These are phyloP conservation scores for Urophycis tenuis DNA, from an alignment of 2,797 vertebrate species.

Conservation along the genomic window DNA sequence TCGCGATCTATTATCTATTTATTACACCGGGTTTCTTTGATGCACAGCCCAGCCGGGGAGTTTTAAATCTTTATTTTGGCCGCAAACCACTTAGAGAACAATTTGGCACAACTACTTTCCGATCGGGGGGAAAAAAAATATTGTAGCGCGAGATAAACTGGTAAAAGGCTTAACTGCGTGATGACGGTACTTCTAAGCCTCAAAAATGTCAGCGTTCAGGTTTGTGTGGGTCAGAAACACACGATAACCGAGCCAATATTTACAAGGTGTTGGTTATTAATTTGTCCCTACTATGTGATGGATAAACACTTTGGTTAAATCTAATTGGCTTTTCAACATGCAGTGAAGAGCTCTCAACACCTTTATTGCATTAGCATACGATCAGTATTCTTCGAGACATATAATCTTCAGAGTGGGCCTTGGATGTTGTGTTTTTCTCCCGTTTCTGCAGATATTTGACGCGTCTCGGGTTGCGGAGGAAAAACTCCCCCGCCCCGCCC, in stretches of 20 bases:
- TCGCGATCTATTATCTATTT: not conserved
- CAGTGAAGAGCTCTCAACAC: constrained; percentile 6
- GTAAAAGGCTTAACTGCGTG: not conserved
- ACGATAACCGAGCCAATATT: constrained; percentile 40
- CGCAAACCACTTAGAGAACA: not conserved
- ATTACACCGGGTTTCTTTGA: not conserved
- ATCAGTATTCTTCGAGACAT: not conserved
- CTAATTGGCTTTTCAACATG: constrained; percentile 12
- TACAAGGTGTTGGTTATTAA: constrained; percentile 41
- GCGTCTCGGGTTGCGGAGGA: not conserved
- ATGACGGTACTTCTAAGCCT: constrained; percentile 2
- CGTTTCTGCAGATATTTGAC: not conserved
- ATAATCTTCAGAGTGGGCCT: not conserved
- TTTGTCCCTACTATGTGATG: constrained; percentile 28
- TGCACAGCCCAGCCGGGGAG: not conserved
- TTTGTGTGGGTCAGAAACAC: constrained; percentile 26
- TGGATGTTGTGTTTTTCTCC: not conserved
- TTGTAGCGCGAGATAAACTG: not conserved
- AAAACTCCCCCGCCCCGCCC: too few species aligned
- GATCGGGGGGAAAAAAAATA: not conserved
- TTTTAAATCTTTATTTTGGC: not conserved
- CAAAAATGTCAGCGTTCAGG: constrained; percentile 42
- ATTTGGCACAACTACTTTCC: not conserved
- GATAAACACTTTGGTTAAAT: constrained; percentile 43
- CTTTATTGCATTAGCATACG: not conserved